Evolutionary conservation across 2,888 invertebrate species (phyloP).

Genomic region (Neoascia interrupta): DNA sequence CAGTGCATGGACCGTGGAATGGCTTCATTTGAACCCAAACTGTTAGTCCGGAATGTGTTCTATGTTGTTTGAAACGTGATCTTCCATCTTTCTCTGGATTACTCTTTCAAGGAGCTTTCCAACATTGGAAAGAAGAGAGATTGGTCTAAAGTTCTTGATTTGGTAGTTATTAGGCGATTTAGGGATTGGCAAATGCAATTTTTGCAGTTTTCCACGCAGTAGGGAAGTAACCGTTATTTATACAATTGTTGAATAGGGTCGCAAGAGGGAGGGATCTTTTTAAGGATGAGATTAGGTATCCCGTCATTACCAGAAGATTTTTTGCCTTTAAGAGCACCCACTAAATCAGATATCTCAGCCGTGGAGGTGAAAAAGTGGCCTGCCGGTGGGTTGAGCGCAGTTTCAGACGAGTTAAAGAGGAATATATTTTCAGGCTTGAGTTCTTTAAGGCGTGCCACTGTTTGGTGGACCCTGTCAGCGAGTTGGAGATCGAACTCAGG

Average conservation of each 20-base stretch:
- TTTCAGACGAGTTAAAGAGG: neutral
- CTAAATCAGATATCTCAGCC: neutral
- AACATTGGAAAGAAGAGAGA: neutral
- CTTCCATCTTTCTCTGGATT: neutral
- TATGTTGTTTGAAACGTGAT: neutral
- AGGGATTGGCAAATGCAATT: neutral
- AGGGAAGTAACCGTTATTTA: no score
- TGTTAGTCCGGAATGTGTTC: neutral
- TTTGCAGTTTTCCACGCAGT: neutral
- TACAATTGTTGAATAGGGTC: neutral
- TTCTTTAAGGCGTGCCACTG: neutral
- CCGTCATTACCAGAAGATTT: neutral
- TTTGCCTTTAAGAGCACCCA: neutral
- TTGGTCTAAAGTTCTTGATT: neutral
- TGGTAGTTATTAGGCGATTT: neutral
- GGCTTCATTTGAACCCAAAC: neutral
- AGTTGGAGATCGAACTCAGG: neutral
- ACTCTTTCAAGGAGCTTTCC: slow-evolving; percentile 1
- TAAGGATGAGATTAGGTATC: neutral
- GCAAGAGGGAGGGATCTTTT: neutral
- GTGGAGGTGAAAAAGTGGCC: neutral
- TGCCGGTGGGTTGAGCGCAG: neutral
- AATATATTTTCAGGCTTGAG: neutral
- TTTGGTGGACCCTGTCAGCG: neutral
- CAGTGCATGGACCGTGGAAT: slow-evolving; percentile 9